These are phyloP conservation scores for human DNA, from an alignment of 2,113 vertebrate species.

Conservation along the genomic window DNA sequence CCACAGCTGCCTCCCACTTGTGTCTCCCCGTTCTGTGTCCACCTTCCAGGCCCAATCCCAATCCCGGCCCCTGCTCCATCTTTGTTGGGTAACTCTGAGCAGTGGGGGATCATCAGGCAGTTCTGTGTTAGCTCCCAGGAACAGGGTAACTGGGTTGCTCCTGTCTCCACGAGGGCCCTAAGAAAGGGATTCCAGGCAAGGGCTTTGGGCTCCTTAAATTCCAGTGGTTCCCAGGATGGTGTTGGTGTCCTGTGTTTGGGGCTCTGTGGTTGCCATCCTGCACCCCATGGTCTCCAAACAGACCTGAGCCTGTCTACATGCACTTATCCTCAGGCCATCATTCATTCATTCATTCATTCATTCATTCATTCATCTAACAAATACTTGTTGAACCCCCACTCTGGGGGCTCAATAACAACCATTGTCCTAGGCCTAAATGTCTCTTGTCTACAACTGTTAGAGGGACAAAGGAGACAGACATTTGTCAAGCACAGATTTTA, in stretches of 20 bases:
- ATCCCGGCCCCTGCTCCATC: too few species aligned
- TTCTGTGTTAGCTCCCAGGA: neutral
- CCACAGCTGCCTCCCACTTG: neutral
- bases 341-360: neutral
- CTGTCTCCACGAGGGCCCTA: neutral
- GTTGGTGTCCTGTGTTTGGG: neutral
- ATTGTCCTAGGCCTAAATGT: neutral
- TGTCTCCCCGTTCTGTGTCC: neutral
- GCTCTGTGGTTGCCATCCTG: neutral
- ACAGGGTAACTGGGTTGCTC: rapidly evolving
- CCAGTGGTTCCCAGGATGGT: neutral
- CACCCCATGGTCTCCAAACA: neutral
- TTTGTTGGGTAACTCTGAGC: neutral
- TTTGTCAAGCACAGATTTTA: neutral
- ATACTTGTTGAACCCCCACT: neutral
- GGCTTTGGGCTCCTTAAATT: neutral
- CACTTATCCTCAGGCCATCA: neutral
- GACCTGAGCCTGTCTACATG: neutral
- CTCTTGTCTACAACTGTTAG: neutral
- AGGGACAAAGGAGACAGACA: neutral
- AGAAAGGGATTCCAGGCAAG: neutral
- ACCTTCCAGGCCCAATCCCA: neutral
- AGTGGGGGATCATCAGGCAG: neutral
- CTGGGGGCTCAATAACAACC: neutral
- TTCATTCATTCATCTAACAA: neutral